Conservation (phyloP, 2,888 invertebrate genomes). For the Andrena dorsata region DNA sequence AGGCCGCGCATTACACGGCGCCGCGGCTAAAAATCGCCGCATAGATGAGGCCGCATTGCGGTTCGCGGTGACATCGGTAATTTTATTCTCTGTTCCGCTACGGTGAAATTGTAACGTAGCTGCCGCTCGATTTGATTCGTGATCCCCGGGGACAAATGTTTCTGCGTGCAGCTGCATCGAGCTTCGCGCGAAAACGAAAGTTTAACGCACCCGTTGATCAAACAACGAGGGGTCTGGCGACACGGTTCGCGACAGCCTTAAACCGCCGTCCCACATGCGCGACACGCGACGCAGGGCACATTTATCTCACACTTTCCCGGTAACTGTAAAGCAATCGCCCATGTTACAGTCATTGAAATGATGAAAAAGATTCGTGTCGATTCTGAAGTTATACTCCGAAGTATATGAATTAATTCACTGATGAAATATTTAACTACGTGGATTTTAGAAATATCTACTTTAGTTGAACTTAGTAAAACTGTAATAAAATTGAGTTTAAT, state of each 20-base stretch:
- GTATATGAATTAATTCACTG: not conserved
- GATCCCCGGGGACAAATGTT: not conserved
- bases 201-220: conserved; percentile 40
- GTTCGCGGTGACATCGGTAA: conserved; percentile 49
- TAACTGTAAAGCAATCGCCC: not conserved
- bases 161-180: not conserved
- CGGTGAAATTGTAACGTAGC: conserved; percentile 50
- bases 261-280: not conserved
- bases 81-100: conserved; percentile 54
- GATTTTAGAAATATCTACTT: too few relatives aligned
- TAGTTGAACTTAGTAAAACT: too few relatives aligned
- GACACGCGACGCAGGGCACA: not conserved
- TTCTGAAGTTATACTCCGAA: not conserved
- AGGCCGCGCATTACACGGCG: conserved; percentile 6
- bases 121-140: conserved; percentile 23
- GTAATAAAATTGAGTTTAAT: too few relatives aligned
- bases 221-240: conserved; percentile 17
- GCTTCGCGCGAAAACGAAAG: conserved; percentile 27
- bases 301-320: not conserved
- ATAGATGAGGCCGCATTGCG: conserved; percentile 32
- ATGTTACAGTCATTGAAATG: not conserved
- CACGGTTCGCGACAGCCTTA: not conserved
- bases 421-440: not conserved
- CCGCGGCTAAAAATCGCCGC: conserved; percentile 24
- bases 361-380: not conserved